Conservation (phyloP, 2,797 vertebrate genomes). For the Prionace glauca region DNA sequence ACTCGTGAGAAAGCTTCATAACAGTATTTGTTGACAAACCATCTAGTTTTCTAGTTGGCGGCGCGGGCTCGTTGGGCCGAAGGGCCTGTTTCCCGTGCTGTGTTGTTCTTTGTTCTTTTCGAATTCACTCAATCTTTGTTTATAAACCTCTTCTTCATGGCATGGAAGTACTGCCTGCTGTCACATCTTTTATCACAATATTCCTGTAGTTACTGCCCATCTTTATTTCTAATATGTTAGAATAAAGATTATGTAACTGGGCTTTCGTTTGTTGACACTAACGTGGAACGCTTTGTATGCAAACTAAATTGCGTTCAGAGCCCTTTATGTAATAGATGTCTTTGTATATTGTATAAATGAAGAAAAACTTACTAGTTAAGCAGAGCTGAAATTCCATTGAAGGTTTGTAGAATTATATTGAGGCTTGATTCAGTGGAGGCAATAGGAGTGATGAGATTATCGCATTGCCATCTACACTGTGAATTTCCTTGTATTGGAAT, state of each 20-base stretch:
- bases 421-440: not conserved
- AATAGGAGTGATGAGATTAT: not conserved
- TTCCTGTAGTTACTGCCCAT: not conserved
- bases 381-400: not conserved
- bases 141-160: not conserved
- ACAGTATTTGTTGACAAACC: not conserved
- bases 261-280: not conserved
- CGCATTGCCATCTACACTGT: not conserved
- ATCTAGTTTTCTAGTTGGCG: too few species aligned
- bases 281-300: not conserved
- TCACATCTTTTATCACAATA: not conserved
- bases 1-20: too few species aligned
- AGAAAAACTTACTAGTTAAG: not conserved
- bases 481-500: not conserved
- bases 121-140: not conserved
- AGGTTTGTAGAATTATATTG: not conserved
- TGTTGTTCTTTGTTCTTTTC: too few species aligned
- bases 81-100: too few species aligned
- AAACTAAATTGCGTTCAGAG: not conserved
- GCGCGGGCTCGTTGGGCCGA: too few species aligned
- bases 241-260: not conserved
- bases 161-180: not conserved
- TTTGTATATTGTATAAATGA: not conserved
- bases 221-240: not conserved
- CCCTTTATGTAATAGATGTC: not conserved